Base-by-base conservation (phyloP, 1,140 invertebrate genomes). In the Bombus pascuorum region DNA sequence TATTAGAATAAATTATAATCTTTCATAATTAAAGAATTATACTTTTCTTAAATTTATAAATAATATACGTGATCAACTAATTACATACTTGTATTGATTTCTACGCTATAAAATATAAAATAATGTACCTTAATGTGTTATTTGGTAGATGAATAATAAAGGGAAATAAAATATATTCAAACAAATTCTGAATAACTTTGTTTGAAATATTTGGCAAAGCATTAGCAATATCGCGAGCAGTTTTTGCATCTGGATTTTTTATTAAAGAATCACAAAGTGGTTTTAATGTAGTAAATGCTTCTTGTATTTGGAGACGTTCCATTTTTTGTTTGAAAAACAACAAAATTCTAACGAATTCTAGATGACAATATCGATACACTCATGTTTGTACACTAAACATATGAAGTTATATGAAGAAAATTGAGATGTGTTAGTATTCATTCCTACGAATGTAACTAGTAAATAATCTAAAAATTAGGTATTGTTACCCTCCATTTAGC, bases 81-180 rank as follows among this genome's bases (percentile, higher is more conserved):
- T 44, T n/a, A 15, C 34, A 68, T 39, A 53, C 2, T 53, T 42
- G 28, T 6, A 28, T 18, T 25, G 5, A 81, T 81, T 62, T 57
- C 32, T 18, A 59, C 42, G 25, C 13, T 25, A 28, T 22, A 77
- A 84, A 34, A 76, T 71, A 70, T 89, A 90, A 84, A 93, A 94
- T 87, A 87, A 93, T 94, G 86, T 95, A 96, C 96, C 93, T 94
- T 13, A 94, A 87, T 80, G 91, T 91, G 37, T 93, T 86, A 82
- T 93, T 94, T 80, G 94, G 94, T 32, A 96, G 87, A 90, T 96
- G 95, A 12, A 94, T 93, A 22, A 95, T 94, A 62, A 96, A 93
- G 4, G 96, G 96, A 80, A 95, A 95, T 57, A 96, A 91, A 83
- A 96, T 92, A 87, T 96, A 96, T 84, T 95, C 95, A 32, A 95